phyloP scores from a whole-genome alignment of 2,113 vertebrate species.

The Peromyscus polionotus region DNA sequence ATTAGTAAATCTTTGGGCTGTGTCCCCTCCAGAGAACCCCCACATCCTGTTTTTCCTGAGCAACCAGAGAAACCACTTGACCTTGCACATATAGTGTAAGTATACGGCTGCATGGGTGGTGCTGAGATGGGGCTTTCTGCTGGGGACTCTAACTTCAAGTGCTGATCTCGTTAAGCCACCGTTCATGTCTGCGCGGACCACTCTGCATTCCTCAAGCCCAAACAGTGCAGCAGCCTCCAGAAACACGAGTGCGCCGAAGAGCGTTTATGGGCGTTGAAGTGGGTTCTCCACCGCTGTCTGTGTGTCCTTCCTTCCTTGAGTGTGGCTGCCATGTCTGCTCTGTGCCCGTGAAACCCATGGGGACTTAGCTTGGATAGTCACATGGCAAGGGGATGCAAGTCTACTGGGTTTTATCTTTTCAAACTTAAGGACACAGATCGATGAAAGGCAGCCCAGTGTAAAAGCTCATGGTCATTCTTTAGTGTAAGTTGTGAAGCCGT shows the following conservation, averaged over 20 bases:
- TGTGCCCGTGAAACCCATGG: neutral
- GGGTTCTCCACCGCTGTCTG: neutral
- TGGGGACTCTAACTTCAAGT: neutral
- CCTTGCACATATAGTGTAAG: slow-evolving; percentile 95
- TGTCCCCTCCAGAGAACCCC: slow-evolving; percentile 95
- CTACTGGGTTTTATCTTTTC: neutral
- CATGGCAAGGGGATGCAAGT: neutral
- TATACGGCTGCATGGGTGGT: slow-evolving; percentile 3
- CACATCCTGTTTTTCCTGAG: slow-evolving; percentile 96
- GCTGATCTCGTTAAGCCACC: neutral
- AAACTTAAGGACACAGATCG: neutral
- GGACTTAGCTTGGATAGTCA: slow-evolving; percentile 26
- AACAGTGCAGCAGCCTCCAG: neutral
- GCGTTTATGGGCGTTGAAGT: neutral
- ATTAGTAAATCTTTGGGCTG: slow-evolving; percentile 98
- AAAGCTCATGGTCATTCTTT: neutral
- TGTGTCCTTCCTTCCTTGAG: neutral
- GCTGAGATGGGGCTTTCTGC: neutral
- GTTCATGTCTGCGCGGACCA: neutral
- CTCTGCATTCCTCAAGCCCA: neutral
- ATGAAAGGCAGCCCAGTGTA: neutral
- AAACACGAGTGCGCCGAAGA: neutral
- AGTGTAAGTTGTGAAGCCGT: neutral
- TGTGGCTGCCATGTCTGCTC: neutral
- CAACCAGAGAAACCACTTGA: slow-evolving; percentile 96